phyloP scores from a whole-genome alignment of 2,113 vertebrate species.

The Sitta europaea region DNA sequence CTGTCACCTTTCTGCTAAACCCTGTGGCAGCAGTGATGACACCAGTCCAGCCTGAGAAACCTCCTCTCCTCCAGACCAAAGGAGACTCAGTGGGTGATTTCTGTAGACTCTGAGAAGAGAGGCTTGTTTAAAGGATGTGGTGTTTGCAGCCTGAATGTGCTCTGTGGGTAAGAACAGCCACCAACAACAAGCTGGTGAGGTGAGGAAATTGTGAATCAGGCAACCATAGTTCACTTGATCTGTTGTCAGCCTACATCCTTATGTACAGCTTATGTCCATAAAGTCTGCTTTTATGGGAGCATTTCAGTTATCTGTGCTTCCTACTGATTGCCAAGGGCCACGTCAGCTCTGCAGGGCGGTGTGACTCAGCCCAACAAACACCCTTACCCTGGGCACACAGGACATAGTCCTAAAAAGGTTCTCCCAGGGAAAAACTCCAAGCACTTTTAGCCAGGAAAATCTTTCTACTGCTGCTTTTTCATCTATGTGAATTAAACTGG shows the following conservation, averaged over 20 bases:
- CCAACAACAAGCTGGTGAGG: background rate
- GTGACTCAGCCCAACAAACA: background rate
- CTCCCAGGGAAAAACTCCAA: background rate
- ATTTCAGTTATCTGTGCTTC: background rate
- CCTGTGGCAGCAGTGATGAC: background rate
- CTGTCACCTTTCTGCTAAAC: background rate
- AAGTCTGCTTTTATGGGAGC: background rate
- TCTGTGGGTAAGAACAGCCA: background rate
- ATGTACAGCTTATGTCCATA: background rate
- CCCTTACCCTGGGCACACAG: background rate
- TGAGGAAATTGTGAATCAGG: background rate
- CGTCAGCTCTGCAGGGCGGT: background rate
- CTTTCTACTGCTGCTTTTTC: background rate
- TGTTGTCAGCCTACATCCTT: background rate
- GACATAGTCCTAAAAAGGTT: background rate
- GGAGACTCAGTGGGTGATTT: background rate
- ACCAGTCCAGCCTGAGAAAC: background rate
- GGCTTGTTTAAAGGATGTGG: background rate
- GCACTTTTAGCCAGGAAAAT: background rate
- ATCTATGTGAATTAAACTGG: background rate
- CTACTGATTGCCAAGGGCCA: background rate
- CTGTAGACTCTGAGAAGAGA: background rate
- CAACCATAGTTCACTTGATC: background rate
- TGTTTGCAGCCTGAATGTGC: rapidly evolving
- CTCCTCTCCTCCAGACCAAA: rapidly evolving